Conservation (phyloP, 2,888 invertebrate species). For the Opisthograptis luteolata region DNA sequence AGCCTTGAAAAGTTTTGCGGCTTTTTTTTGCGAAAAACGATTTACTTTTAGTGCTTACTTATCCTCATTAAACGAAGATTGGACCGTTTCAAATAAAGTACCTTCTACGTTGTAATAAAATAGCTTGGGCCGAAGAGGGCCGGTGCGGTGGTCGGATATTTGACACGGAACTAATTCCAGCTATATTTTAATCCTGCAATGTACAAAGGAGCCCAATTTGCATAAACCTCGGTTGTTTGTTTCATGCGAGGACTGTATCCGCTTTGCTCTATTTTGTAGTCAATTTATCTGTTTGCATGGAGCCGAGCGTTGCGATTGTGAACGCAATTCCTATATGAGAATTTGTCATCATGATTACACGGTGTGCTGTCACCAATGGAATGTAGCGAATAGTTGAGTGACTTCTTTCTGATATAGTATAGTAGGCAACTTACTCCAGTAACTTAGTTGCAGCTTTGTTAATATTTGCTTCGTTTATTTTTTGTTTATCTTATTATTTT, state of each 20-base stretch:
- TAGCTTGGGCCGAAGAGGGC: slow-evolving; percentile 64
- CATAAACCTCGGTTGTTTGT: slow-evolving; percentile 82
- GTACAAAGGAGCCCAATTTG: slow-evolving; percentile 83
- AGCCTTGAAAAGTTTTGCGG: slow-evolving; percentile 32
- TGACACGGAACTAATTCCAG: slow-evolving; percentile 82
- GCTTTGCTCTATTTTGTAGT: slow-evolving; percentile 75
- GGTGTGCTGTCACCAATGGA: neutral
- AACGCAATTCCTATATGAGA: slow-evolving; percentile 20
- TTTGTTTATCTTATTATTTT: no score
- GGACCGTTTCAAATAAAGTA: slow-evolving; percentile 62
- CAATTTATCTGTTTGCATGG: slow-evolving; percentile 74
- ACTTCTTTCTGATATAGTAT: neutral
- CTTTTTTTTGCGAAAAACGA: slow-evolving; percentile 24
- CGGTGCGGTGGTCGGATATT: slow-evolving; percentile 68
- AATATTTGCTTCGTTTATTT: no score
- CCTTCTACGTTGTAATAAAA: slow-evolving; percentile 58
- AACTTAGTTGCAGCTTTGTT: no score
- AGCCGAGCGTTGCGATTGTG: slow-evolving; percentile 35
- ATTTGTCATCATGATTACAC: slow-evolving; percentile 31
- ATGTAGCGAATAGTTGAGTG: neutral
- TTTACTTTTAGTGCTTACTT: slow-evolving; percentile 37
- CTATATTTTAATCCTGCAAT: slow-evolving; percentile 82
- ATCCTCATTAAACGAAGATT: slow-evolving; percentile 46
- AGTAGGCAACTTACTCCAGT: neutral
- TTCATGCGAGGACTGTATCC: slow-evolving; percentile 79